Conservation (phyloP, 1,140 invertebrate species). For the Medauroidea extradentata region DNA sequence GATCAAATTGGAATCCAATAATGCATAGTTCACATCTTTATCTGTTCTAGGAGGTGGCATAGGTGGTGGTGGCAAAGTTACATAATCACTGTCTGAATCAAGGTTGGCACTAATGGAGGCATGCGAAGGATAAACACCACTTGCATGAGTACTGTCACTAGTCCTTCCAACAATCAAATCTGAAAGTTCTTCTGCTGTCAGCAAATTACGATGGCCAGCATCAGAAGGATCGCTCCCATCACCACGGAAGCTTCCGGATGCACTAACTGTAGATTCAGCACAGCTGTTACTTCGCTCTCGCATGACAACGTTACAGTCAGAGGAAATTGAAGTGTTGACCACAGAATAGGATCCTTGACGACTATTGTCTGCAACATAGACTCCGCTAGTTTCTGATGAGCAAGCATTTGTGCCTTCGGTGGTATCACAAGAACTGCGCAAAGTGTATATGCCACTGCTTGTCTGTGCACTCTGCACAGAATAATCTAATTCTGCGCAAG, state of each 20-base stretch:
- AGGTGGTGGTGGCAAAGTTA: constrained; percentile 66
- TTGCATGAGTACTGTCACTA: constrained; percentile 22
- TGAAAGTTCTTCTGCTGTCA: constrained; percentile 74
- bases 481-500: constrained; percentile 50
- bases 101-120: constrained; percentile 77
- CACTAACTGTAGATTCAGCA: constrained; percentile 66
- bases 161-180: constrained; percentile 70
- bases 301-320: constrained; percentile 11
- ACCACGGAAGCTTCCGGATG: constrained; percentile 70
- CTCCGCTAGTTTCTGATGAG: constrained; percentile 48
- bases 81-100: constrained; percentile 84
- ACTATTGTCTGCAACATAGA: constrained; percentile 21
- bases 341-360: background rate
- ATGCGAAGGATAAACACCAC: constrained; percentile 64
- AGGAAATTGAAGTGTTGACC: background rate
- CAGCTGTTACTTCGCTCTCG: constrained; percentile 26
- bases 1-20: constrained; percentile 16
- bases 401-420: constrained; percentile 36
- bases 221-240: constrained; percentile 80
- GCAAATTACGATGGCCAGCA: constrained; percentile 58
- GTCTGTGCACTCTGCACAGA: constrained; percentile 47
- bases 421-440: constrained; percentile 47
- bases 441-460: constrained; percentile 46
- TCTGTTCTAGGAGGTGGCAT: constrained; percentile 53
- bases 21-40: constrained; percentile 44